A percentile compares a stretch with the other conserved stretches of the same genome.
Conservation (phyloP, 2,113 vertebrate species). For the Natator depressus region DNA sequence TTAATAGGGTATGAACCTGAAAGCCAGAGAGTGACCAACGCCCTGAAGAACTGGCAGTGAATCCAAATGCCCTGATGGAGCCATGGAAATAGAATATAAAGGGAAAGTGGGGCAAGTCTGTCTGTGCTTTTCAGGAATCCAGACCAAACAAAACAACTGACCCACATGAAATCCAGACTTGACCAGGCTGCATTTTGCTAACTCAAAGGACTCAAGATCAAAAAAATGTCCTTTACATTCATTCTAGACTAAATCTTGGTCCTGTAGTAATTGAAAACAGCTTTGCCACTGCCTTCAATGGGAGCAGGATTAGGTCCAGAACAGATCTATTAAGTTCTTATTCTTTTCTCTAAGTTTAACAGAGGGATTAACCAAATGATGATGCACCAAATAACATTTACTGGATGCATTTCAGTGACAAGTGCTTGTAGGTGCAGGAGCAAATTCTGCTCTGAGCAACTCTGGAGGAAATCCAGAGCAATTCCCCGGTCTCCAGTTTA, state of each 20-base stretch:
- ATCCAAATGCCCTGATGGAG: neutral
- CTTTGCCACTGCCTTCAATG: neutral
- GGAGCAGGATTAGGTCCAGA: neutral
- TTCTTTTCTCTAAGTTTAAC: neutral
- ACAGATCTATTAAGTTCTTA: neutral
- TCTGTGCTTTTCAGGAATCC: neutral
- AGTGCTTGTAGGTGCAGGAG: neutral
- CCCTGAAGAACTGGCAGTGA: neutral
- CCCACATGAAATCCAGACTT: neutral
- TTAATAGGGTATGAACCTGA: neutral
- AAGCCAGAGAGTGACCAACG: neutral
- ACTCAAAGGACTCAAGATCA: neutral
- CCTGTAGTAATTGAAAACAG: neutral
- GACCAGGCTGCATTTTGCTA: neutral
- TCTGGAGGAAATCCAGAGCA: fast-evolving
- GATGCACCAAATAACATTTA: neutral
- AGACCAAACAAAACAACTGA: neutral
- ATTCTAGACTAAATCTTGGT: neutral
- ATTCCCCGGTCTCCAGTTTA: fast-evolving
- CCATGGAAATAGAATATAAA: neutral
- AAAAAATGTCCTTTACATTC: neutral
- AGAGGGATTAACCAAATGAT: neutral
- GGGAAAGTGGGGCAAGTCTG: neutral
- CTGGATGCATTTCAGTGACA: neutral
- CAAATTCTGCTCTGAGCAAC: neutral